Percentiles rank a stretch among this genome's conserved stretches.
These are phyloP conservation scores for Streptopelia turtur DNA, from an alignment of 2,797 vertebrate genomes.

Conservation along the genomic window DNA sequence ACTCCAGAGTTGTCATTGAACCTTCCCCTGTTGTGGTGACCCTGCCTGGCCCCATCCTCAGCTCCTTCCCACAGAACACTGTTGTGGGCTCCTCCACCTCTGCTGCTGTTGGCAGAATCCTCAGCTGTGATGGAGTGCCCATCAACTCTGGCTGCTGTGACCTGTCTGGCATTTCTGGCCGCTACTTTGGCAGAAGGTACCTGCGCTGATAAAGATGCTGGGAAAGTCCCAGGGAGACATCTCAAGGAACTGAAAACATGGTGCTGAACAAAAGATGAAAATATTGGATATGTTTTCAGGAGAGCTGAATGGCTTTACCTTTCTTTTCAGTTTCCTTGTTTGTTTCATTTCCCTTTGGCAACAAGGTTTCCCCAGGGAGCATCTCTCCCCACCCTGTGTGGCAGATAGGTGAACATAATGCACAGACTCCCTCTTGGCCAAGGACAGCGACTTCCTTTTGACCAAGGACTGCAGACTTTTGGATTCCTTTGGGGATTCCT, in stretches of 20 bases:
- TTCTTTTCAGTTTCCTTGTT: too few species aligned
- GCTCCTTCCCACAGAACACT: background rate
- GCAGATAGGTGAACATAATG: too few species aligned
- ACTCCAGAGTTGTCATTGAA: background rate
- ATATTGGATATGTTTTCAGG: too few species aligned
- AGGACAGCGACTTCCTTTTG: background rate
- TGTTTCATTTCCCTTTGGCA: background rate
- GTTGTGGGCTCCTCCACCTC: background rate
- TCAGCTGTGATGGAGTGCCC: background rate
- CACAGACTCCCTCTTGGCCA: background rate
- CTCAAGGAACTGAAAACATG: background rate
- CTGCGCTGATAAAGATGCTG: background rate
- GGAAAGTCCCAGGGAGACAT: too few species aligned
- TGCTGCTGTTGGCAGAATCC: background rate
- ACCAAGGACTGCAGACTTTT: background rate
- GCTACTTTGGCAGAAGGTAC: background rate
- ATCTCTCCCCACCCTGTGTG: too few species aligned
- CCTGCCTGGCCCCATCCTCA: background rate
- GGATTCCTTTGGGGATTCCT: fast-evolving
- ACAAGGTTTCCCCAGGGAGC: too few species aligned
- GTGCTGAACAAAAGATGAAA: background rate
- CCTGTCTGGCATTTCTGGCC: background rate
- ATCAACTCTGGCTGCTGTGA: background rate
- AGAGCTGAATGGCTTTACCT: background rate
- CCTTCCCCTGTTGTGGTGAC: background rate